Percentiles rank a stretch among this genome's conserved stretches.
Evolutionary conservation across 2,797 vertebrate genomes (phyloP).

Genomic region (Ctenopoma multispine): DNA sequence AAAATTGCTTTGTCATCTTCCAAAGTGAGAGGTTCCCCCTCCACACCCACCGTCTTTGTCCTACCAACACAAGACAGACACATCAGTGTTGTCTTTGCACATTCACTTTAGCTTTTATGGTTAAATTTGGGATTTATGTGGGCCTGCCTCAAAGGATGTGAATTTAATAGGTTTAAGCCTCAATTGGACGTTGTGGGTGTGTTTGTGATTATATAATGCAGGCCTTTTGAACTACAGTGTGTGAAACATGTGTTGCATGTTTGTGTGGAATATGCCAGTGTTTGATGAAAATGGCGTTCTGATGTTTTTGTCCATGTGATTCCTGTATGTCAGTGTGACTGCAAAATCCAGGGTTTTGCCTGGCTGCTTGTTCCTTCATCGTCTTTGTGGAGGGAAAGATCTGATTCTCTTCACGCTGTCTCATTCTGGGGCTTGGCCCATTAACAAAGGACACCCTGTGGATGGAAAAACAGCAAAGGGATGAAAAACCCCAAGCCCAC

Average conservation of each 20-base stretch:
- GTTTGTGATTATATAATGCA: conserved; percentile 56
- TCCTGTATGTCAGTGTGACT: conserved; percentile 15
- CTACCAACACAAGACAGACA: conserved; percentile 51
- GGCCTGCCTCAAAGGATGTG: conserved; percentile 39
- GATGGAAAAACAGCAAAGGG: conserved; percentile 71
- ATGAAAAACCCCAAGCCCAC: conserved; percentile 52
- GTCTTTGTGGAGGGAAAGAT: conserved; percentile 67
- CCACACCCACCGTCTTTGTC: conserved; percentile 72
- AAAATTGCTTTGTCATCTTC: conserved; percentile 78
- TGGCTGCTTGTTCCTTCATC: conserved; percentile 56
- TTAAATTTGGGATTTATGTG: conserved; percentile 44
- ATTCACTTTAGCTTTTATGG: conserved; percentile 38
- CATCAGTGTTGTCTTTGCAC: conserved; percentile 48
- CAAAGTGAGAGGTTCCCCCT: conserved; percentile 66
- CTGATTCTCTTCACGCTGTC: conserved; percentile 60
- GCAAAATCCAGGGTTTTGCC: conserved; percentile 34
- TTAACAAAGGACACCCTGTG: conserved; percentile 79
- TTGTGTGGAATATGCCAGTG: conserved; percentile 36
- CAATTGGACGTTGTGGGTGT: conserved; percentile 37
- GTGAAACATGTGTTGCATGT: conserved; percentile 32
- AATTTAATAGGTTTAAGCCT: conserved; percentile 45
- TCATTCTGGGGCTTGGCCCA: conserved; percentile 65
- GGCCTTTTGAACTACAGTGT: conserved; percentile 47
- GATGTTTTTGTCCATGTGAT: conserved; percentile 27
- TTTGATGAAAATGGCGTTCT: conserved; percentile 15